Evolutionary conservation across 1,140 invertebrate species (phyloP).

Genomic region (Drosophila varians): DNA sequence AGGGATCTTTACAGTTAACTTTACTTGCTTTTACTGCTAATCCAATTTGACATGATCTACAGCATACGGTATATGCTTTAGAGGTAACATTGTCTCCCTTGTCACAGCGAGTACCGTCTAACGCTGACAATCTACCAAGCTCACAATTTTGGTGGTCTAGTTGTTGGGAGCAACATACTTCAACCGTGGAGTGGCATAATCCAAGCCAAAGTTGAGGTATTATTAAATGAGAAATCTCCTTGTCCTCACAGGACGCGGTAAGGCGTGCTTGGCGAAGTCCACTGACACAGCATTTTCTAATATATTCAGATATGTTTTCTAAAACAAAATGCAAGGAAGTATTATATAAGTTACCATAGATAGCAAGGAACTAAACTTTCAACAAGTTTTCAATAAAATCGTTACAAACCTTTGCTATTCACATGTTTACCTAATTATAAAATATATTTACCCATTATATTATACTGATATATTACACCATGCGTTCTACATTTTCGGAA

Average conservation of each 20-base stretch:
- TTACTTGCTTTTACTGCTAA: conserved; percentile 72
- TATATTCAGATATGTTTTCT: conserved; percentile 65
- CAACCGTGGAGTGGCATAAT: conserved; percentile 70
- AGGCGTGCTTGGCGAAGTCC: conserved; percentile 61
- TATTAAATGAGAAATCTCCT: conserved; percentile 36
- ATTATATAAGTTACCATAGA: no score
- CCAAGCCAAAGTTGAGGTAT: conserved; percentile 73
- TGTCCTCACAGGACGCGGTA: conserved; percentile 42
- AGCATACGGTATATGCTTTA: conserved; percentile 60
- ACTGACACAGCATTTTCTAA: conserved; percentile 71
- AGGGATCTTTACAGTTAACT: conserved; percentile 62
- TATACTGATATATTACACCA: no score
- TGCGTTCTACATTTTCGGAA: no score
- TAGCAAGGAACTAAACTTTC: no score
- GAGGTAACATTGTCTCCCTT: conserved; percentile 30
- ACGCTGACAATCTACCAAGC: conserved; percentile 66
- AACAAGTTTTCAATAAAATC: no score
- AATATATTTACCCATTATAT: no score
- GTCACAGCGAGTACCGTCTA: conserved; percentile 59
- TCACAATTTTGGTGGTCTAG: conserved; percentile 61
- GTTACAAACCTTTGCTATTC: no score
- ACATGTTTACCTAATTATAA: no score
- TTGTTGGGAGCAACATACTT: conserved; percentile 74
- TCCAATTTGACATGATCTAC: conserved; percentile 78
- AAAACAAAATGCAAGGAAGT: not conserved